These are phyloP conservation scores for Shargacucullia verbasci DNA, from an alignment of 2,888 invertebrate genomes.

Conservation along the genomic window DNA sequence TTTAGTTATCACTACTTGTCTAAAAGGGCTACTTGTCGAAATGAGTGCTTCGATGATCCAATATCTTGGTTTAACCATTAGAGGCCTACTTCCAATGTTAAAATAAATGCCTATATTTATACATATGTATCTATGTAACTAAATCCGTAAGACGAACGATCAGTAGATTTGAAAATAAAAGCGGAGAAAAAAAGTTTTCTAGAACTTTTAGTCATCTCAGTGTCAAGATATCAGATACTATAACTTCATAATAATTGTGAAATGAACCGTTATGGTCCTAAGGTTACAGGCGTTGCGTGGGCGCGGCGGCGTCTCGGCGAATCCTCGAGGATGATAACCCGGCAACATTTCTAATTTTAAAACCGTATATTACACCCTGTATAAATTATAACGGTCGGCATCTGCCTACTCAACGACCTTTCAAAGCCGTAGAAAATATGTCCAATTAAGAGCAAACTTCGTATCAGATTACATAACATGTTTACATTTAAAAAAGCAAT, in stretches of 20 bases:
- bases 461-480: slow-evolving; percentile 5
- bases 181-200: too few species aligned
- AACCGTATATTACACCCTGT: slow-evolving; percentile 16
- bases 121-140: too few species aligned
- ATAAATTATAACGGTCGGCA: slow-evolving; percentile 23
- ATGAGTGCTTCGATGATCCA: not conserved
- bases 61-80: not conserved
- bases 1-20: slow-evolving; percentile 2
- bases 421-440: slow-evolving; percentile 3
- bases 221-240: slow-evolving; percentile 27
- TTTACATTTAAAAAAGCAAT: slow-evolving; percentile 14
- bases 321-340: slow-evolving; percentile 19
- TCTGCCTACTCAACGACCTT: slow-evolving; percentile 13
- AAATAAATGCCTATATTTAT: too few species aligned
- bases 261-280: slow-evolving; percentile 42
- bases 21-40: slow-evolving; percentile 1
- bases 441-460: slow-evolving; percentile 8
- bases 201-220: not conserved
- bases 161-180: too few species aligned
- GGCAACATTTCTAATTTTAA: slow-evolving; percentile 39
- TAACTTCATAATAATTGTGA: slow-evolving; percentile 44
- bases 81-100: too few species aligned
- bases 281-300: slow-evolving; percentile 35
- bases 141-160: too few species aligned
- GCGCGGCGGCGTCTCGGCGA: slow-evolving; percentile 43